Evolutionary conservation across 2,113 vertebrate species (phyloP).

Genomic region (Greenwoodochromis staneri): DNA sequence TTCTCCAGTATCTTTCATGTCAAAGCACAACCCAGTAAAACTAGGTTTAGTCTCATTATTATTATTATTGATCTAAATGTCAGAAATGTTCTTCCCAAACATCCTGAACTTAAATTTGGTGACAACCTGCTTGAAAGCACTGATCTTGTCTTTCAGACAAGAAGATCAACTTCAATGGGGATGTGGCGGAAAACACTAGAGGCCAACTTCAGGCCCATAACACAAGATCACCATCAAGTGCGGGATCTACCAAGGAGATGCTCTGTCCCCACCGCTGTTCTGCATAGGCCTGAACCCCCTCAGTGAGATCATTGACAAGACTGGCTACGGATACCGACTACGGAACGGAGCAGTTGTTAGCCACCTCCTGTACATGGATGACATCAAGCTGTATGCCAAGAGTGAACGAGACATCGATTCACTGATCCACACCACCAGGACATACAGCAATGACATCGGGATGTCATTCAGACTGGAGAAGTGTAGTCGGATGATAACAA

Average conservation of each 20-base stretch:
- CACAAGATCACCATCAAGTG: neutral
- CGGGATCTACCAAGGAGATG: neutral
- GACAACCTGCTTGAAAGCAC: neutral
- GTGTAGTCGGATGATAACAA: fast-evolving
- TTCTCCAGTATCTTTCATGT: neutral
- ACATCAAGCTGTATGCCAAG: neutral
- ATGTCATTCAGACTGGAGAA: fast-evolving
- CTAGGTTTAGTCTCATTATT: neutral
- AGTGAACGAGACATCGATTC: neutral
- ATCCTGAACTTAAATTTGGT: neutral
- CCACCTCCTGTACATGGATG: neutral
- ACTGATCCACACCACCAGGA: fast-evolving
- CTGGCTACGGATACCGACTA: neutral
- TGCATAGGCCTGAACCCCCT: neutral
- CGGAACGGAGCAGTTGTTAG: fast-evolving
- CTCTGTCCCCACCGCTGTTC: neutral
- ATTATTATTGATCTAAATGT: neutral
- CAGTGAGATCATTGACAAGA: fast-evolving
- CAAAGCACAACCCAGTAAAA: neutral
- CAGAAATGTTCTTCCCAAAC: neutral
- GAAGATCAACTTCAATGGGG: neutral
- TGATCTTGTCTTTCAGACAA: neutral
- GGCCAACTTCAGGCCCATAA: fast-evolving
- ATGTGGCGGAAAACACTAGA: fast-evolving
- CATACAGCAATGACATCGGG: fast-evolving